Percentiles rank a stretch among this genome's conserved stretches.
phyloP scores from a whole-genome alignment of 2,888 invertebrate species.

The Orgyia antiqua region DNA sequence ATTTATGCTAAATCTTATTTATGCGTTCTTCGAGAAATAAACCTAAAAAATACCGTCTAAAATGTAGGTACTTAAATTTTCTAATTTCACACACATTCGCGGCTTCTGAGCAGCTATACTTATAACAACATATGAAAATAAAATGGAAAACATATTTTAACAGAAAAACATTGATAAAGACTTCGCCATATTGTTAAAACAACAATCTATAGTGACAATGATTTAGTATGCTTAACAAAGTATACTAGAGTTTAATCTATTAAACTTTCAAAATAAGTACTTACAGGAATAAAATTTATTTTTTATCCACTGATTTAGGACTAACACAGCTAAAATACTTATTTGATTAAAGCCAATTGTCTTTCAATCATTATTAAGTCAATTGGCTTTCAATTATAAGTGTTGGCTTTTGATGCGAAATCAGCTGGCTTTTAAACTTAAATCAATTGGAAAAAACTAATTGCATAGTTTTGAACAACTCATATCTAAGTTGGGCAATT shows the following conservation, averaged over 20 bases:
- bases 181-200: conserved; percentile 32
- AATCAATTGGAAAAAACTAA: too few relatives aligned
- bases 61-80: conserved; percentile 61
- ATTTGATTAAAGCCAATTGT: too few relatives aligned
- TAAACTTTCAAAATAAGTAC: too few relatives aligned
- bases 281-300: too few relatives aligned
- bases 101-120: conserved; percentile 37
- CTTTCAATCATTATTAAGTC: too few relatives aligned
- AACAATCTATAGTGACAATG: conserved; percentile 29
- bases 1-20: conserved; percentile 67
- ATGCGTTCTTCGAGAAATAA: conserved; percentile 55
- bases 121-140: conserved; percentile 42
- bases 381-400: too few relatives aligned
- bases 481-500: too few relatives aligned
- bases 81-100: conserved; percentile 61
- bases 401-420: too few relatives aligned
- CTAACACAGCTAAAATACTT: too few relatives aligned
- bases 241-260: conserved; percentile 3
- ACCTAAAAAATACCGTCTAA: conserved; percentile 67
- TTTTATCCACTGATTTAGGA: too few relatives aligned
- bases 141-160: conserved; percentile 46
- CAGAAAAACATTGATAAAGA: conserved; percentile 36
- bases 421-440: too few relatives aligned
- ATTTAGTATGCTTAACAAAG: conserved; percentile 6
- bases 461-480: too few relatives aligned